Evolutionary conservation across 2,113 vertebrate species (phyloP).

Genomic region (Bubalus kerabau): DNA sequence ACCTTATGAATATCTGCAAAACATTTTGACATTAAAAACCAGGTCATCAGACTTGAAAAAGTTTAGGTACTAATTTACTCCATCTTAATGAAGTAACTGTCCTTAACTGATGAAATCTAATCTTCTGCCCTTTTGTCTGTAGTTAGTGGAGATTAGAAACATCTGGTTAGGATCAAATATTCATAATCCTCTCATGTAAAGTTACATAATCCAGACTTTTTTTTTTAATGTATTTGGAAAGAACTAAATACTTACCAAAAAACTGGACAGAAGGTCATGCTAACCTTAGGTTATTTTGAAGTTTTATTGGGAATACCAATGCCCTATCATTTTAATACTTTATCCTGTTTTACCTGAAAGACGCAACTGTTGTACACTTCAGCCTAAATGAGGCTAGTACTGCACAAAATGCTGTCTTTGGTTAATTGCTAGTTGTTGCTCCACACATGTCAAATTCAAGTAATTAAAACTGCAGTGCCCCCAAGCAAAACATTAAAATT

Average conservation of each 20-base stretch:
- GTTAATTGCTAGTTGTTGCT: not conserved
- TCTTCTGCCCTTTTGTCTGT: not conserved
- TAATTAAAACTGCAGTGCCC: slow-evolving; percentile 49
- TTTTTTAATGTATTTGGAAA: not conserved
- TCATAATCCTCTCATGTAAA: slow-evolving; percentile 28
- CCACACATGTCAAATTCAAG: slow-evolving; percentile 45
- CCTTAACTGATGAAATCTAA: not conserved
- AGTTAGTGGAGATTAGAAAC: slow-evolving; percentile 19
- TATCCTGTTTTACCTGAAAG: not conserved
- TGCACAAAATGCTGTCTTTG: not conserved
- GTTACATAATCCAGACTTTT: not conserved
- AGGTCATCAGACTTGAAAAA: not conserved
- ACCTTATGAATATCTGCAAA: not conserved
- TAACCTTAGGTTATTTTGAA: not conserved
- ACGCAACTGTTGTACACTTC: not conserved
- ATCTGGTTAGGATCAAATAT: slow-evolving; percentile 32
- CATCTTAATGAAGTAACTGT: not conserved
- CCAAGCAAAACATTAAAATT: slow-evolving; percentile 50
- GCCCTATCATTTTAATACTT: not conserved
- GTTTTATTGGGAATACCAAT: not conserved
- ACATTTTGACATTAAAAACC: not conserved
- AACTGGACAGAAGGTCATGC: not conserved
- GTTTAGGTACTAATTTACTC: not conserved
- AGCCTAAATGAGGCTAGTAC: not conserved
- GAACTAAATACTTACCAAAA: not conserved